phyloP scores from a whole-genome alignment of 2,888 invertebrate genomes.

The Pyrocoelia pectoralis region DNA sequence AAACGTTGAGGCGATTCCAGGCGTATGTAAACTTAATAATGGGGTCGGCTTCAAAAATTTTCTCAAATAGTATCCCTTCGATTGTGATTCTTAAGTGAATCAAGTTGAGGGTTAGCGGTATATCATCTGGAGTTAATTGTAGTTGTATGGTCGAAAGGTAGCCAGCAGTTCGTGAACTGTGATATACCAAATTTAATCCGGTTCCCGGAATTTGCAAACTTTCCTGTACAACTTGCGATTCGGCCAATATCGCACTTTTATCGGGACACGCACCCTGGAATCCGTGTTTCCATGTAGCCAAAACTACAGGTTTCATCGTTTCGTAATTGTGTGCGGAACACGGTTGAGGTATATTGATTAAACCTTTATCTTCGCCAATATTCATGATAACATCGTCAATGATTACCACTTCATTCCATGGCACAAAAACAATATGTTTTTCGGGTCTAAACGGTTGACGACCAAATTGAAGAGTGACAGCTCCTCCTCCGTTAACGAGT shows the following conservation, averaged over 20 bases:
- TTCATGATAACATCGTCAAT: constrained; percentile 88
- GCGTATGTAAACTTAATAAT: constrained; percentile 96
- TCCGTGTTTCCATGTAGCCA: constrained; percentile 94
- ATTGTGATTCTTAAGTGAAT: constrained; percentile 93
- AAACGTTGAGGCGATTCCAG: constrained; percentile 97
- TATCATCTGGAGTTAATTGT: constrained; percentile 85
- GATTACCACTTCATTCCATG: constrained; percentile 98
- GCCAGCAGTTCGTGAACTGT: constrained; percentile 93
- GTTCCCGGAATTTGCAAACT: constrained; percentile 94
- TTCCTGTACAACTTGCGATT: constrained; percentile 95
- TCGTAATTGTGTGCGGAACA: constrained; percentile 92
- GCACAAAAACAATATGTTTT: constrained; percentile 88
- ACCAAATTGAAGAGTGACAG: constrained; percentile 94
- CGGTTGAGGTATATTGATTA: constrained; percentile 73
- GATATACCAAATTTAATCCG: constrained; percentile 94
- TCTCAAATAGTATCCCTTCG: constrained; percentile 93
- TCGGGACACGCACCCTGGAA: constrained; percentile 96
- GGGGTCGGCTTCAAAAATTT: constrained; percentile 94
- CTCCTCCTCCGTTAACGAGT: constrained; percentile 98
- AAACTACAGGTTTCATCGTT: constrained; percentile 89
- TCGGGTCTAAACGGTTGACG: constrained; percentile 89
- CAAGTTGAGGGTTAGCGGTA: constrained; percentile 81
- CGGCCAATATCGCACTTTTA: constrained; percentile 87
- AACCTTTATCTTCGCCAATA: constrained; percentile 81
- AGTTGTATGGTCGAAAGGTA: constrained; percentile 92